Evolutionary conservation across 1,140 invertebrate species (phyloP).

Genomic region (Caerostris extrusa): DNA sequence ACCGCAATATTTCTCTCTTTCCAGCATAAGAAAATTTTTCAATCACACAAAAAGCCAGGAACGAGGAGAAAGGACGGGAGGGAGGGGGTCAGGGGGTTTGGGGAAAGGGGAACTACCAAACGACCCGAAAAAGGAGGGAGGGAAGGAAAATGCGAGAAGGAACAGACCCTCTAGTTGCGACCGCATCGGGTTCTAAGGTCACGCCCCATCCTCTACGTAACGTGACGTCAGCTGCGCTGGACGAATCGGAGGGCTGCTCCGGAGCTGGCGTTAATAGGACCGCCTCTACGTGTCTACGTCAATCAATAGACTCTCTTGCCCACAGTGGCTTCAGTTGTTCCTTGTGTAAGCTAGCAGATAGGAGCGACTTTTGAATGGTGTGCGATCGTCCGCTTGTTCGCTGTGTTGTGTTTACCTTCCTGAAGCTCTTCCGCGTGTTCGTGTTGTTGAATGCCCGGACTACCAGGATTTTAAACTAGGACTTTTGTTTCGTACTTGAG

Average conservation of each 20-base stretch:
- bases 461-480: not conserved
- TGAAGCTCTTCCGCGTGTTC: not conserved
- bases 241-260: not conserved
- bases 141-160: not conserved
- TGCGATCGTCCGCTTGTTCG: not conserved
- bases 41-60: constrained; percentile 3
- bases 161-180: not conserved
- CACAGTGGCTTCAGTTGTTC: not conserved
- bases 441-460: not conserved
- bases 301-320: not conserved
- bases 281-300: constrained; percentile 17
- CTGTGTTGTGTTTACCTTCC: constrained; percentile 8
- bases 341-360: not conserved
- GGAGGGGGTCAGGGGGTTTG: not conserved
- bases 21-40: not conserved
- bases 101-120: not conserved
- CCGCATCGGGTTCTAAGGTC: constrained; percentile 11
- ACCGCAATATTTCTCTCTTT: not conserved
- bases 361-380: constrained; percentile 1
- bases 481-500: not conserved
- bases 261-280: not conserved
- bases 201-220: constrained; percentile 5
- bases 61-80: not conserved
- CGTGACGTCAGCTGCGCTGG: not conserved
- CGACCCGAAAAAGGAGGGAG: not conserved